Base-by-base conservation (phyloP, 2,113 vertebrate species). In the Xiphophorus couchianus region DNA sequence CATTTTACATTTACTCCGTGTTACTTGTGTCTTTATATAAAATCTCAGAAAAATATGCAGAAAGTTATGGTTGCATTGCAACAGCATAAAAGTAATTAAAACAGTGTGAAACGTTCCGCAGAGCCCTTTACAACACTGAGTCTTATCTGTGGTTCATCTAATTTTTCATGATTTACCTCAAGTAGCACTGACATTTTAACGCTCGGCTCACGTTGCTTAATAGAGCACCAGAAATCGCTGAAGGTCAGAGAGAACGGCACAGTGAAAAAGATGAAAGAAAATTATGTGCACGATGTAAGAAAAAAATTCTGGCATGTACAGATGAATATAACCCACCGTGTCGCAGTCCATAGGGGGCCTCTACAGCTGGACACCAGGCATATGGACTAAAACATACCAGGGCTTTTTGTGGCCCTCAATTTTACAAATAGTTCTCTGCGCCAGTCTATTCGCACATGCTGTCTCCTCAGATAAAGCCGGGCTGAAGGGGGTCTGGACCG, bases 401-500 rank as follows among this genome's bases (percentile, higher is more conserved):
- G 13, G 73, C 48, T 81, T 78, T 85, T 75, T 62, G 63, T 82
- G 62, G 44, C 64, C 66, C 65, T 17, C 3, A 37, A 82, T 80
- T 89, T 75, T 76, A 84, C 83, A 87, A 86, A 89, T 80, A 84
- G 78, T 88, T 80, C 67, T 62, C 76, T 9, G 51, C 9, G 0
- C 77, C 70, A 27, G 74, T 83, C 48, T 70, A 74, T 82, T 75
- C 75, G 39, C 83, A 80, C 81, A 78, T 33, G 81, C 82, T 79
- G 88, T 82, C 69, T 84, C 81, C 84, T 83, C 76, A 85, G 85
- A 92, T 88, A 86, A 91, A 90, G 76, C 72, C 77, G 61, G 72
- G 61, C 60, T 71, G 51, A 73, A 83, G 80, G 82, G 79, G 76
- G 70, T 39, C 15, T 13, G 30, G 76, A 64, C 19, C 42, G 5